Percentiles rank a stretch among this genome's conserved stretches.
These are phyloP conservation scores for Tupaia chinensis DNA, from an alignment of 2,113 vertebrate genomes.

Conservation along the genomic window DNA sequence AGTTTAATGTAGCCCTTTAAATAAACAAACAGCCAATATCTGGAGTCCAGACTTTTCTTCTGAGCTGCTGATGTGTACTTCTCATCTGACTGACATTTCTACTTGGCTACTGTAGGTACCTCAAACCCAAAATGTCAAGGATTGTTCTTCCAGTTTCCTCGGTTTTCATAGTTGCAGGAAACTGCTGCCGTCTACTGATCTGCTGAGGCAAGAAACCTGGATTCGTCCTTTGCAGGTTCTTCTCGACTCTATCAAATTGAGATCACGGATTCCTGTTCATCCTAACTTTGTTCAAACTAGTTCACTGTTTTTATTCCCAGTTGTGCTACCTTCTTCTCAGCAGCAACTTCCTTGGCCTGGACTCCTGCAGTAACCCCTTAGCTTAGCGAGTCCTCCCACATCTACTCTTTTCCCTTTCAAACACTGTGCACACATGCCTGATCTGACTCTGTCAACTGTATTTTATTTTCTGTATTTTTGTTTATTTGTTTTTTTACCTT, in stretches of 20 bases:
- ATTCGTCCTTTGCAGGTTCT: neutral
- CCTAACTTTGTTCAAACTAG: constrained; percentile 30
- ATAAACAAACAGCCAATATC: neutral
- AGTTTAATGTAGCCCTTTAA: constrained; percentile 38
- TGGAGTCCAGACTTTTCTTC: neutral
- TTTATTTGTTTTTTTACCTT: neutral
- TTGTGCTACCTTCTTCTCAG: neutral
- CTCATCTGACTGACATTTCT: neutral
- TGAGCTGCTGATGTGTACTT: neutral
- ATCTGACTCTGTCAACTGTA: neutral
- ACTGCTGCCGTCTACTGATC: neutral
- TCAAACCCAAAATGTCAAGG: neutral
- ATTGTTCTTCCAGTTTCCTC: constrained; percentile 7
- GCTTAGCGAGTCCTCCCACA: neutral
- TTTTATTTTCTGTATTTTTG: neutral
- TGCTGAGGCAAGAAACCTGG: neutral
- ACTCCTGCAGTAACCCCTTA: neutral
- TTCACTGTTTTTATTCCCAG: neutral
- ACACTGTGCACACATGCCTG: neutral
- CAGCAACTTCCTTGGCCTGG: neutral
- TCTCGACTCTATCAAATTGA: neutral
- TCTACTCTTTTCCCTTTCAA: neutral
- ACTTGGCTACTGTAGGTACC: neutral
- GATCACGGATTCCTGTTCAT: constrained; percentile 18
- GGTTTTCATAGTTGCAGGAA: constrained; percentile 2